Base-by-base conservation (phyloP, 2,888 invertebrate species). In the Junonia oenone region DNA sequence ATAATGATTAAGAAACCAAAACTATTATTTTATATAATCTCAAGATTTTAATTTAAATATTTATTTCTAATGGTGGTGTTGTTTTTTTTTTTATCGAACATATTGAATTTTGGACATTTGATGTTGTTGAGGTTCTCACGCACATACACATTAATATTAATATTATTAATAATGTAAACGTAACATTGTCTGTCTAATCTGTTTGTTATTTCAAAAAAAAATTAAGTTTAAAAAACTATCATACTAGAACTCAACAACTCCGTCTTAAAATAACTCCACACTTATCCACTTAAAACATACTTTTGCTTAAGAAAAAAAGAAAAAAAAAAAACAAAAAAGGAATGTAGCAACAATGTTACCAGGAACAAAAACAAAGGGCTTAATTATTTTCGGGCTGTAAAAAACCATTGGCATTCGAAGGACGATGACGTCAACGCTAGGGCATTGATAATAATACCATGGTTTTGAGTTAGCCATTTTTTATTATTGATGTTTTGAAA, bases 391-490 rank as follows among this genome's bases (percentile, higher is more conserved):
- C 76, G 78, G 76, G 69, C 68, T 75, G 68, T 75, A 77, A 76
- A 78, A 76, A 76, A 73, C 72, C 77, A 72, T 67, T 70, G 83
- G 84, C 71, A 85, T 84, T 73, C 73, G 81, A 84, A 85, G 84
- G 84, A 75, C 78, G 76, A 56, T 86, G 84, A 85, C 84, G 87
- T 84, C 81, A 84, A 63, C 60, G 37, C 19, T 6, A 14, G 31
- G 53, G 53, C 40, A 53, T 29, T 9, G 37, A 37, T 45, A 27
- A 31, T 27, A 45, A 13, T 35, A 4, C 13, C 9, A 15, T 35
- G 17, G 27, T 40, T 27, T 22, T 40, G 14, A 27, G 38, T 13
- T 37, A 35, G 22, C 33, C 11, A 29, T 9, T 46, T 13, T 45
- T 22, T 22, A 2, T 22, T 22, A 22, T 22, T 22, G 22, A 22